Percentiles rank a stretch among this genome's conserved stretches.
phyloP scores from a whole-genome alignment of 2,888 invertebrate species.

The Drosophila antonietae region DNA sequence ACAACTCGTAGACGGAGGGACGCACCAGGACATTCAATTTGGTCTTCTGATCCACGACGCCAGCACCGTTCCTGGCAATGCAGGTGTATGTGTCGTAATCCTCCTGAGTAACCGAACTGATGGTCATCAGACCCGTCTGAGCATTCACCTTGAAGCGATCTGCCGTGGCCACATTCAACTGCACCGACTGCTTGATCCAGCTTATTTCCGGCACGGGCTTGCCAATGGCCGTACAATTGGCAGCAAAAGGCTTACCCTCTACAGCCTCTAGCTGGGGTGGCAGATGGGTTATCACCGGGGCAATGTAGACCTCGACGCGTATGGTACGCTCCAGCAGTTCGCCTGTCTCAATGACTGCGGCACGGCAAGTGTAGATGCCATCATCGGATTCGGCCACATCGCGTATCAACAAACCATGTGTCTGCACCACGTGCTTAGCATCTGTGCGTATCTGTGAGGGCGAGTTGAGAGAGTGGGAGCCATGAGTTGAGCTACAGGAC shows the following conservation, averaged over 20 bases:
- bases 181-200: constrained; percentile 92
- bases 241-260: constrained; percentile 91
- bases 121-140: constrained; percentile 89
- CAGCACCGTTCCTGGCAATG: constrained; percentile 92
- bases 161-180: constrained; percentile 89
- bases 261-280: constrained; percentile 88
- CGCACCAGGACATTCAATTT: constrained; percentile 91
- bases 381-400: constrained; percentile 93
- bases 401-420: constrained; percentile 91
- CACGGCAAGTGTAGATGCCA: constrained; percentile 94
- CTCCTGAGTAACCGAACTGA: constrained; percentile 90
- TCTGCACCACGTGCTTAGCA: constrained; percentile 90
- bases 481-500: not conserved
- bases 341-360: constrained; percentile 93
- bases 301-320: constrained; percentile 91
- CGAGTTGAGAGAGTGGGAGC: not conserved
- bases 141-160: constrained; percentile 88
- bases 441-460: constrained; percentile 87
- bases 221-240: constrained; percentile 91
- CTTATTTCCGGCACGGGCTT: constrained; percentile 93
- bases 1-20: constrained; percentile 91
- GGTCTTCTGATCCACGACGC: constrained; percentile 88
- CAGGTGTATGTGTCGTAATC: constrained; percentile 93
- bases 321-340: constrained; percentile 91
- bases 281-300: constrained; percentile 89